Conservation (phyloP, 2,113 vertebrate genomes). For the Callionymus lyra region DNA sequence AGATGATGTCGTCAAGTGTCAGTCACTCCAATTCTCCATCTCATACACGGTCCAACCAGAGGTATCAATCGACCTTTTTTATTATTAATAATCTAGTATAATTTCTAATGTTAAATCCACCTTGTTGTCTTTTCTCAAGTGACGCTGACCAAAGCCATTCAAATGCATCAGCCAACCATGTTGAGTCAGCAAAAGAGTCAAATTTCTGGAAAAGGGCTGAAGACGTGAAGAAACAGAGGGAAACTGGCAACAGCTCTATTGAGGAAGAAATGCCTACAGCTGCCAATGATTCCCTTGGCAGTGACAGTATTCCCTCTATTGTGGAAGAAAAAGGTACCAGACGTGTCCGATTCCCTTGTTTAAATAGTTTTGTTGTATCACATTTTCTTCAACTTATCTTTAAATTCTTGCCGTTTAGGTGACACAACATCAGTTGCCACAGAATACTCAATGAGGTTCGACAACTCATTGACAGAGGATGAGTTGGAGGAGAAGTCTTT, state of each 20-base stretch:
- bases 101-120: not conserved
- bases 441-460: constrained; percentile 88
- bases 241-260: constrained; percentile 62
- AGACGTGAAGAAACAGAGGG: constrained; percentile 57
- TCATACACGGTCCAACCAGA: constrained; percentile 69
- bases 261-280: constrained; percentile 75
- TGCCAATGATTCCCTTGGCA: constrained; percentile 74
- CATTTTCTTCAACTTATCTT: not conserved
- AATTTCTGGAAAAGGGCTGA: constrained; percentile 54
- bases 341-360: not conserved
- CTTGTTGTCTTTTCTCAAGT: constrained; percentile 27
- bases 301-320: constrained; percentile 71
- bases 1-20: constrained; percentile 56
- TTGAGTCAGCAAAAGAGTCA: constrained; percentile 55
- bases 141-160: constrained; percentile 66
- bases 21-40: constrained; percentile 74
- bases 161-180: constrained; percentile 56
- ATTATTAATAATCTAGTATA: not conserved
- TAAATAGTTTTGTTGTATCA: too few relatives aligned
- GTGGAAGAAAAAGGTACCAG: constrained; percentile 78
- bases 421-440: constrained; percentile 81
- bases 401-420: constrained; percentile 29
- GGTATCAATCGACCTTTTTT: constrained; percentile 52
- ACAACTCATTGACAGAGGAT: constrained; percentile 91
- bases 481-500: constrained; percentile 92